Evolutionary conservation across 2,888 invertebrate species (phyloP).

Genomic region (Labia minor): DNA sequence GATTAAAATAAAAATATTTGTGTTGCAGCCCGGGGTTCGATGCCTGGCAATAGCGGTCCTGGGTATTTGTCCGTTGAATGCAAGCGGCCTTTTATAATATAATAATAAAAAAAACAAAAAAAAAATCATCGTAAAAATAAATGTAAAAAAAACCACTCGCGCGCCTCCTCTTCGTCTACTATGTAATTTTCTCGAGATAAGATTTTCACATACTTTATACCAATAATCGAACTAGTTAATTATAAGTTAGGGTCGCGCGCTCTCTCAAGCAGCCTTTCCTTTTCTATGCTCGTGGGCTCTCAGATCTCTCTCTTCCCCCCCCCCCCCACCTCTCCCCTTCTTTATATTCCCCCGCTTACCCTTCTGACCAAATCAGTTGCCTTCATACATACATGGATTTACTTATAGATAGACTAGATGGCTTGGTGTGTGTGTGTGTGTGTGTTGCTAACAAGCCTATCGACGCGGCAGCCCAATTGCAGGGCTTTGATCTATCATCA

Average conservation of each 20-base stretch:
- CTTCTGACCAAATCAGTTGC: background rate
- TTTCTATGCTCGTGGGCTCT: background rate
- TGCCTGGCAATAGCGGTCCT: background rate
- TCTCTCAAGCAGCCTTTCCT: background rate
- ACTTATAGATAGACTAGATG: background rate
- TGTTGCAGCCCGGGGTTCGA: constrained; percentile 4
- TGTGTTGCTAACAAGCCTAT: background rate
- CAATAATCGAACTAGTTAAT: constrained; percentile 8
- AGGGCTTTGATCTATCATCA: background rate
- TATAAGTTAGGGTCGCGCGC: background rate
- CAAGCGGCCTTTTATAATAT: background rate
- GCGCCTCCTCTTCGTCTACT: background rate
- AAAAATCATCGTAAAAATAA: background rate
- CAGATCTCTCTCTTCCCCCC: background rate
- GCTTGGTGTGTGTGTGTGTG: background rate
- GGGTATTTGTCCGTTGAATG: background rate
- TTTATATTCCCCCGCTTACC: background rate
- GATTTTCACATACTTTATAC: constrained; percentile 5
- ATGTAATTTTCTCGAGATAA: constrained; percentile 13
- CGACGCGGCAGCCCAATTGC: background rate
- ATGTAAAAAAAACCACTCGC: background rate
- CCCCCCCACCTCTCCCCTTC: background rate
- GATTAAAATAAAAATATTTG: constrained; percentile 13
- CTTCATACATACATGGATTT: too few relatives aligned
- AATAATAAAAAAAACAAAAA: background rate